Base-by-base conservation (phyloP, 2,797 vertebrate genomes). In the Sebastes jordani region DNA sequence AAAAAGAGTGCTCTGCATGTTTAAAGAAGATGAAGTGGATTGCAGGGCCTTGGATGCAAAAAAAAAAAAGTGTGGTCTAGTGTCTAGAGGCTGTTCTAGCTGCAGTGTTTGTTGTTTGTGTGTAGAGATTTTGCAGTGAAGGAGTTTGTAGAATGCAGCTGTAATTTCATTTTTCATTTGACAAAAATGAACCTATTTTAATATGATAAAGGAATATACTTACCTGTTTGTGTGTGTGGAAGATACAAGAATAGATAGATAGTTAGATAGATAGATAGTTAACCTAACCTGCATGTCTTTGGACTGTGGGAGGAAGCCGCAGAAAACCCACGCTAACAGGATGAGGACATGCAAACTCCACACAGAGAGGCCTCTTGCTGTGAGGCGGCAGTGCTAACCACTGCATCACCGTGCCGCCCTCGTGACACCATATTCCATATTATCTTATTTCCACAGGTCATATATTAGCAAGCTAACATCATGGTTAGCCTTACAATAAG, bases 1-100 rank as follows among this genome's bases (percentile, higher is more conserved):
- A 5, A 36, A 16, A 59, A 68, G 42, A 81, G 63, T 64, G n/a
- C 67, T 72, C 64, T 81, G 61, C 42, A 78, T 71, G 64, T 75
- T 83, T 86, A 58, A 88, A 70, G 58, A 81, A 73, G 61, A 42
- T 64, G 49, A 75, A 85, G 76, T 73, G 62, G 59, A 55, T 54
- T 65, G 46, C 36, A 69, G 32, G 30, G 18, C 11, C 55, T 32
- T 9, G 25, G n/a, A 38, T 78, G 46, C 16, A 49, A 74, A 36
- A 38, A 34, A 52, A 22, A 56, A 13, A 38, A 14, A 36, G 38
- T 81, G 59, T 65, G 25, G 82, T 54, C 71, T 49, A 11, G 18
- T 61, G 55, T 74, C 27, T 23, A 25, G 56, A 46, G 25, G n/a
- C 30, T 25, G 13, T 20, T 61, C 2, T 22, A 11, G 23, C 9